Evolutionary conservation across 2,113 vertebrate species (phyloP).

Genomic region (Tonatia bakeri): DNA sequence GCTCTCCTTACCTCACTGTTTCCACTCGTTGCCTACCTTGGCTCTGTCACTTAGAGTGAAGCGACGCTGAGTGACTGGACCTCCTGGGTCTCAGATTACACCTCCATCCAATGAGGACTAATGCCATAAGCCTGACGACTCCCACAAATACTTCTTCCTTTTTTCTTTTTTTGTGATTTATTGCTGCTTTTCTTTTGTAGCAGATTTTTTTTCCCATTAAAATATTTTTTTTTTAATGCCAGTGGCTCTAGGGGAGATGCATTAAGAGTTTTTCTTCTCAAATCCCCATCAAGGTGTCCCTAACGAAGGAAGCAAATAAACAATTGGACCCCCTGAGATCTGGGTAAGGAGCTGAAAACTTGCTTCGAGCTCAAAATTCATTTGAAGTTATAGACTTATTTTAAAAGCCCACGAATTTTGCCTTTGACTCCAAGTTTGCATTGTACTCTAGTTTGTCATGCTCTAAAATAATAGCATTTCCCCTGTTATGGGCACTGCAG

Average conservation of each 20-base stretch:
- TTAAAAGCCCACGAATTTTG: constrained; percentile 25
- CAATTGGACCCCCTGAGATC: background rate
- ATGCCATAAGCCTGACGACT: background rate
- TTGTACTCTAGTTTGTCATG: background rate
- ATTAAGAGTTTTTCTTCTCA: background rate
- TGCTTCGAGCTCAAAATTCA: constrained; percentile 23
- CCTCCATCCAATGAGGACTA: background rate
- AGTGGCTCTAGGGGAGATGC: background rate
- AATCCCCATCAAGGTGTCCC: background rate
- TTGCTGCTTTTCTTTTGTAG: background rate
- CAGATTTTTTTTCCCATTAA: background rate
- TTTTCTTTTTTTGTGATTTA: background rate
- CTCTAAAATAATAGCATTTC: background rate
- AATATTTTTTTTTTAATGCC: background rate
- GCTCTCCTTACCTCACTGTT: background rate
- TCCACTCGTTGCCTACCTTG: background rate
- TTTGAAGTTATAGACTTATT: constrained; percentile 42
- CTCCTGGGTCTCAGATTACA: background rate
- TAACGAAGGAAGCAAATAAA: background rate
- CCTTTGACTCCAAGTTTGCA: constrained; percentile 16
- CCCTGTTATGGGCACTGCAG: background rate
- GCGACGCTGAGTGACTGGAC: background rate
- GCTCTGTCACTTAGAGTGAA: background rate
- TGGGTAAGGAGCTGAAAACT: background rate
- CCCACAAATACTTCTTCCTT: background rate